phyloP scores from a whole-genome alignment of 2,797 vertebrate genomes.

The Lophius americanus region DNA sequence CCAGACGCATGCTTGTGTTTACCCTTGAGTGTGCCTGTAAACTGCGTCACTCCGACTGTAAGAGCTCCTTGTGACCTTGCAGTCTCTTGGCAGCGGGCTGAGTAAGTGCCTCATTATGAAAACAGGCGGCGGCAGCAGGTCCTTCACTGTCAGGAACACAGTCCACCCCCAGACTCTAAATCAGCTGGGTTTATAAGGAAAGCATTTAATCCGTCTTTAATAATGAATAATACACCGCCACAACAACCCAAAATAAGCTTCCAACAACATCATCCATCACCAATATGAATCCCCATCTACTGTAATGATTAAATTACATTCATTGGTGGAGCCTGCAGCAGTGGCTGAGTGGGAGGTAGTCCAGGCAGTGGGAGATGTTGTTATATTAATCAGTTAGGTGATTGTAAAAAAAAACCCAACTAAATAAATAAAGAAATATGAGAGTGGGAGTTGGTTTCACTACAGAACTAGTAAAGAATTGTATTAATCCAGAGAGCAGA shows the following conservation, averaged over 20 bases:
- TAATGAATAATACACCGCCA: slow-evolving; percentile 75
- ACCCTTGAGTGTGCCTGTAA: slow-evolving; percentile 51
- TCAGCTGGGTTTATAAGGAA: slow-evolving; percentile 65
- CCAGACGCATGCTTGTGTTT: slow-evolving; percentile 28
- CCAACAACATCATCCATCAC: slow-evolving; percentile 69
- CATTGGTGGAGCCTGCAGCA: slow-evolving; percentile 53
- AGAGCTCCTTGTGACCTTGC: slow-evolving; percentile 62
- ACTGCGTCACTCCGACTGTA: slow-evolving; percentile 37
- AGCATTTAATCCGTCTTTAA: slow-evolving; percentile 72
- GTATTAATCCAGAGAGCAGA: slow-evolving; percentile 18
- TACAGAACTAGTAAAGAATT: slow-evolving; percentile 17
- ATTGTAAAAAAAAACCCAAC: slow-evolving; percentile 55
- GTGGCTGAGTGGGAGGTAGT: slow-evolving; percentile 41
- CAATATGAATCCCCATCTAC: slow-evolving; percentile 63
- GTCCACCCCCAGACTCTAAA: slow-evolving; percentile 69
- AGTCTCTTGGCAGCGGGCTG: slow-evolving; percentile 60
- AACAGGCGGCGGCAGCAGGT: slow-evolving; percentile 56
- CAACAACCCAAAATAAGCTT: slow-evolving; percentile 57
- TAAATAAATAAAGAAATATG: slow-evolving; percentile 58
- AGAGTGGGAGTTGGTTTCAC: slow-evolving; percentile 34
- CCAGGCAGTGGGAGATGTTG: slow-evolving; percentile 42
- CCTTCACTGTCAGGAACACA: slow-evolving; percentile 49
- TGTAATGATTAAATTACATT: slow-evolving; percentile 67
- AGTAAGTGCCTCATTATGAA: slow-evolving; percentile 74
- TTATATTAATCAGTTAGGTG: slow-evolving; percentile 58